Conservation (phyloP, 2,888 invertebrate genomes). For the Tricholauxania praeusta region DNA sequence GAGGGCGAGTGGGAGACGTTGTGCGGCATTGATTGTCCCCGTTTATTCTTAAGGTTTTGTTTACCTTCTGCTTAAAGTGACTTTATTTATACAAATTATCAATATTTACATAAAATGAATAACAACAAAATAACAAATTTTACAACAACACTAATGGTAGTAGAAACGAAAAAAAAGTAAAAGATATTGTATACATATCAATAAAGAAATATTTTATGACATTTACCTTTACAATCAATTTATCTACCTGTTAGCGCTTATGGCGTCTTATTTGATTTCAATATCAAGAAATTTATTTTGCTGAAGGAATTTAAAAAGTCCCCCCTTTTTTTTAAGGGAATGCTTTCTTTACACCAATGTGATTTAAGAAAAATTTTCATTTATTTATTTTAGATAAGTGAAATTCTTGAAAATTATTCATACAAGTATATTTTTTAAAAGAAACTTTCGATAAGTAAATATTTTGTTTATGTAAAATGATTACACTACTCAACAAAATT, state of each 20-base stretch:
- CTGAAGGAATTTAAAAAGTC: not conserved
- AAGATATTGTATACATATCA: not conserved
- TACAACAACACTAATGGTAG: constrained; percentile 10
- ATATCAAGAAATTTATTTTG: not conserved
- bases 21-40: constrained; percentile 17
- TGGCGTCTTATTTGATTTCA: constrained; percentile 20
- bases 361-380: too few species aligned
- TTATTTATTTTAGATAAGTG: too few species aligned
- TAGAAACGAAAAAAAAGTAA: constrained; percentile 9
- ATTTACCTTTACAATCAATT: not conserved
- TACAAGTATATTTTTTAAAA: too few species aligned
- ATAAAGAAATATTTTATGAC: constrained; percentile 12
- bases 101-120: constrained; percentile 56
- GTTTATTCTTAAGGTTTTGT: constrained; percentile 37
- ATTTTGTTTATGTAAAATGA: too few species aligned
- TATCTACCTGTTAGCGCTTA: constrained; percentile 2
- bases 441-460: too few species aligned
- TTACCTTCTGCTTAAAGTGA: constrained; percentile 50
- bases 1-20: not conserved
- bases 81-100: constrained; percentile 53
- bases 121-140: constrained; percentile 11
- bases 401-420: too few species aligned
- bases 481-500: too few species aligned
- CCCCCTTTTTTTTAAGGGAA: not conserved
- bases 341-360: too few species aligned